Percentiles rank a stretch among this genome's conserved stretches.
phyloP scores from a whole-genome alignment of 2,888 invertebrate genomes.

The Troilus luridus region DNA sequence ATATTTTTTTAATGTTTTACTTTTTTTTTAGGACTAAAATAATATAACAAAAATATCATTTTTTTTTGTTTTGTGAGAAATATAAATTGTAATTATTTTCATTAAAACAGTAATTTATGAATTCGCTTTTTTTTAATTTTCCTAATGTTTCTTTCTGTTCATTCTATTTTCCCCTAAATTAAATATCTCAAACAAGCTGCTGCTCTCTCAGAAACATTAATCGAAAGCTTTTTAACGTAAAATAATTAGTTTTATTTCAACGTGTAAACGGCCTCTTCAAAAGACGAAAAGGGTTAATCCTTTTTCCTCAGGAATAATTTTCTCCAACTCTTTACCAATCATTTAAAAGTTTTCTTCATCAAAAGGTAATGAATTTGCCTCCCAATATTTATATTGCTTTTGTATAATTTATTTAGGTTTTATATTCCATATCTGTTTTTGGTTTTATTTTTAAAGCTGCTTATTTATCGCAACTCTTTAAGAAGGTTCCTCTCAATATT shows the following conservation, averaged over 20 bases:
- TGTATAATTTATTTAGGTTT: neutral
- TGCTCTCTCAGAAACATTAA: neutral
- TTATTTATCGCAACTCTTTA: no score
- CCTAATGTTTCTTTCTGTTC: neutral
- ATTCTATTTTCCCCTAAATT: neutral
- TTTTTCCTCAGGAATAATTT: slow-evolving; percentile 4
- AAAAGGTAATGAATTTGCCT: neutral
- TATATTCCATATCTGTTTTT: no score
- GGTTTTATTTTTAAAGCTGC: no score
- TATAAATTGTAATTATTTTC: no score
- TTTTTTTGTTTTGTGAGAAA: no score
- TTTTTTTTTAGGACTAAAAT: no score
- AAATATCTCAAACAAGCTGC: neutral
- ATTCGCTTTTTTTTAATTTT: neutral
- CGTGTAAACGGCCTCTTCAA: neutral
- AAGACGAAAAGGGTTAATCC: neutral
- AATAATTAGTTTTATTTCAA: slow-evolving; percentile 27
- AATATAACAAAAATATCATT: no score
- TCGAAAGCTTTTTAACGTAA: slow-evolving; percentile 5
- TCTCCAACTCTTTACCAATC: neutral
- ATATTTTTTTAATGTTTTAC: no score
- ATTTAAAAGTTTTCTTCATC: neutral
- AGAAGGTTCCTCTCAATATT: no score
- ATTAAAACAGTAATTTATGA: neutral
- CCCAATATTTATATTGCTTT: neutral